These are phyloP conservation scores for Hoplostethus mediterraneus DNA, from an alignment of 2,797 vertebrate genomes.

Conservation along the genomic window DNA sequence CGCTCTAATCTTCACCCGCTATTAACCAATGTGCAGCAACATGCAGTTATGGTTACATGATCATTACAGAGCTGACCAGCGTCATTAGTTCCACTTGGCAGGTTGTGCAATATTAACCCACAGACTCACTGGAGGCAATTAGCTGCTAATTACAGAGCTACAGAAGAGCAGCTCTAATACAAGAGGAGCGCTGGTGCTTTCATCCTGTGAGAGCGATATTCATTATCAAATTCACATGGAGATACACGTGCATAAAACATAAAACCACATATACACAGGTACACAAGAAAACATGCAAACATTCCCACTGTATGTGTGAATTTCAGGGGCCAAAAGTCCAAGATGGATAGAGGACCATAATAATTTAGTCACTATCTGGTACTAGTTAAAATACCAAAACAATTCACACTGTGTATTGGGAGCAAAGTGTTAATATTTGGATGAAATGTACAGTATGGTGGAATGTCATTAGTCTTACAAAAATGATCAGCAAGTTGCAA, in stretches of 20 bases:
- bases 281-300: background rate
- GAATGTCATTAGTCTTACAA: too few relatives aligned
- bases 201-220: background rate
- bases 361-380: too few relatives aligned
- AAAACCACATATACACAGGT: background rate
- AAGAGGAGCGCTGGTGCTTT: background rate
- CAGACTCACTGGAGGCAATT: constrained; percentile 25
- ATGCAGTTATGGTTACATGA: background rate
- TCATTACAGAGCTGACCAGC: background rate
- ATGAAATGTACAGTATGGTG: too few relatives aligned
- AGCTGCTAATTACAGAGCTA: background rate
- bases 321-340: background rate
- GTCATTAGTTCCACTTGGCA: constrained; percentile 3
- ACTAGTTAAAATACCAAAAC: too few relatives aligned
- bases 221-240: background rate
- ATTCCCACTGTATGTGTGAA: background rate
- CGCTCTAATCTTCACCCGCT: too few relatives aligned
- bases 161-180: background rate
- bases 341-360: too few relatives aligned
- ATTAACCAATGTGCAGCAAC: background rate
- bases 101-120: constrained; percentile 5
- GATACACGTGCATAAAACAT: background rate
- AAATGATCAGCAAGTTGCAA: background rate
- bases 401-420: too few relatives aligned
- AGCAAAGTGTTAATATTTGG: too few relatives aligned